These are phyloP conservation scores for Dryas iulia DNA, from an alignment of 1,140 invertebrate genomes.

Conservation along the genomic window DNA sequence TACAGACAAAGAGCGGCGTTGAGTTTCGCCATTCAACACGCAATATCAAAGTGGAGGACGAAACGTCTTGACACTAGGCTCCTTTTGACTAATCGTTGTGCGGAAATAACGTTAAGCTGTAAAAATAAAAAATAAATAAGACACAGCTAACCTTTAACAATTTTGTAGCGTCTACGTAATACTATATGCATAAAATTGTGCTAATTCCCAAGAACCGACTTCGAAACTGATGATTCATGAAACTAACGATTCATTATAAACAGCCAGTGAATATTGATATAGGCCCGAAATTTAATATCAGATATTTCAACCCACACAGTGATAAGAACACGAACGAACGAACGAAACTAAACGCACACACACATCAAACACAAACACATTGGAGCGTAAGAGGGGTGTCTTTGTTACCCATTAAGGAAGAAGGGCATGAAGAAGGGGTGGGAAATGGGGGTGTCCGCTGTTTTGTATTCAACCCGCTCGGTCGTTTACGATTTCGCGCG, in stretches of 20 bases:
- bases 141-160: not conserved
- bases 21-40: too few species aligned
- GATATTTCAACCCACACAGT: constrained; percentile 57
- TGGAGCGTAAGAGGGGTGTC: constrained; percentile 72
- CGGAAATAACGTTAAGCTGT: too few species aligned
- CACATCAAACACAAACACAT: constrained; percentile 61
- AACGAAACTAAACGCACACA: constrained; percentile 70
- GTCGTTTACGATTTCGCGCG: constrained; percentile 73
- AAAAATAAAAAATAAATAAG: too few species aligned
- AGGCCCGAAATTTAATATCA: constrained; percentile 74
- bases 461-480: constrained; percentile 73
- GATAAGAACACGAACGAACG: constrained; percentile 24
- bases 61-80: too few species aligned
- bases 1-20: too few species aligned
- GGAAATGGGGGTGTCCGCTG: constrained; percentile 45
- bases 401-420: constrained; percentile 78
- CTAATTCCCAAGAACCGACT: constrained; percentile 4
- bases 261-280: constrained; percentile 55
- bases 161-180: not conserved
- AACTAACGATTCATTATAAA: constrained; percentile 23
- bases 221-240: constrained; percentile 17
- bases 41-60: too few species aligned
- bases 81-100: too few species aligned
- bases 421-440: constrained; percentile 68
- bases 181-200: not conserved